Evolutionary conservation across 2,797 vertebrate species (phyloP), one percentile per base, ranked within the genome.

Genomic region (Anguilla marmorata): DNA sequence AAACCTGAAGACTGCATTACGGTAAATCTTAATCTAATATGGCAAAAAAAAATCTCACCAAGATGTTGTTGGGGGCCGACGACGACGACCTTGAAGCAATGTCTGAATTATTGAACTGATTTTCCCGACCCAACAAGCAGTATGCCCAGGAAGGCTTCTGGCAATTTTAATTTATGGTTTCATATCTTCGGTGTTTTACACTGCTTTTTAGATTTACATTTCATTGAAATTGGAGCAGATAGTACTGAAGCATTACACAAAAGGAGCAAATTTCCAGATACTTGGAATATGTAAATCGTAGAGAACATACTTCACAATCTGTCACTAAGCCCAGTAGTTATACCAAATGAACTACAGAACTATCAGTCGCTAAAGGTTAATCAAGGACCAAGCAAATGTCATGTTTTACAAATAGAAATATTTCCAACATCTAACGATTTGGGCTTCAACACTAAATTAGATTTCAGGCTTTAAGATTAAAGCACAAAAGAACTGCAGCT

Each of bases 101-200:
- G 21, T 30, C 41, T 85, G 33, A 66, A 85, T 66, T 41, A 85
- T 85, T 66, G 5, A 85, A 33, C 56, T 85, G 30, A 37, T 85
- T 30, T 30, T 56, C 54, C 58, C 54, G 66, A 85, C 14, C 8
- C 37, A 27, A 37, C 52, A 58, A 85, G 56, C 37, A n/a, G 54
- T 45, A 0, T 41, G 27, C 30, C 30, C 84, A 85, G 58, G 33
- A 14, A 41, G 9, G 16, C 30, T 24, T 11, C 30, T 63, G 84
- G 24, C 6, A 1, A 85, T 41, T 60, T 60, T 66, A 60, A 79
- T 79, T 45, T 45, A 79, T 79, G 33, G 74, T 45, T 79, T 79
- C 74, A 79, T 79, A 79, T 79, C 69, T 66, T 63, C 27, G 41
- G 19, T 41, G 58, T 24, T 63, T 37, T 33, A 56, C 9, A 37